phyloP scores from a whole-genome alignment of 2,797 vertebrate species.

The Euphonia xanthogaster region DNA sequence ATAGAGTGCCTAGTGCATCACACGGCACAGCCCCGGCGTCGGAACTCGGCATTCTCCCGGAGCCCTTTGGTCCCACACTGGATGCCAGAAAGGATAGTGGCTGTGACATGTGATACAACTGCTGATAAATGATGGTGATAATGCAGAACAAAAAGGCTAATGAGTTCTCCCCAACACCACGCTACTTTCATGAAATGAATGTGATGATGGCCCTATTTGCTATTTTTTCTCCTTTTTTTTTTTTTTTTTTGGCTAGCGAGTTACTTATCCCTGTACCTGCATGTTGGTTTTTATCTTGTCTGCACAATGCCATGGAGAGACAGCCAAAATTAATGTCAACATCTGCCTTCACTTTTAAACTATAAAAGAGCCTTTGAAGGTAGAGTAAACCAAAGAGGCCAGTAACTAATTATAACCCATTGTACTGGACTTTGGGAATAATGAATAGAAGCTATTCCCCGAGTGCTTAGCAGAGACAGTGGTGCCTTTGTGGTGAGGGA shows the following conservation, averaged over 20 bases:
- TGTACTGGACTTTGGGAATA: slow-evolving; percentile 42
- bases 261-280: slow-evolving; percentile 17
- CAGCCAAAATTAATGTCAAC: slow-evolving; percentile 40
- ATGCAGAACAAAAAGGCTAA: slow-evolving; percentile 55
- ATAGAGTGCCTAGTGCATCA: slow-evolving; percentile 54
- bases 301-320: background rate
- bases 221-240: background rate
- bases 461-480: background rate
- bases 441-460: slow-evolving; percentile 37
- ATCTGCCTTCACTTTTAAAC: slow-evolving; percentile 35
- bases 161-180: slow-evolving; percentile 16
- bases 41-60: background rate
- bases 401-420: slow-evolving; percentile 46
- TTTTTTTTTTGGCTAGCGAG: background rate
- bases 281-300: background rate
- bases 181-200: slow-evolving; percentile 25
- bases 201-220: slow-evolving; percentile 32
- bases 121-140: slow-evolving; percentile 56
- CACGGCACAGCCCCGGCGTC: background rate
- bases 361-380: slow-evolving; percentile 27
- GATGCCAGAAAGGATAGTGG: slow-evolving; percentile 43
- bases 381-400: slow-evolving; percentile 38
- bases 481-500: slow-evolving; percentile 32
- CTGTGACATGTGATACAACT: slow-evolving; percentile 35
- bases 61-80: slow-evolving; percentile 9